A percentile compares a stretch with the other conserved stretches of the same genome.
These are phyloP conservation scores for Myioborus melanocephalus DNA, from an alignment of 2,797 vertebrate genomes.

Conservation along the genomic window DNA sequence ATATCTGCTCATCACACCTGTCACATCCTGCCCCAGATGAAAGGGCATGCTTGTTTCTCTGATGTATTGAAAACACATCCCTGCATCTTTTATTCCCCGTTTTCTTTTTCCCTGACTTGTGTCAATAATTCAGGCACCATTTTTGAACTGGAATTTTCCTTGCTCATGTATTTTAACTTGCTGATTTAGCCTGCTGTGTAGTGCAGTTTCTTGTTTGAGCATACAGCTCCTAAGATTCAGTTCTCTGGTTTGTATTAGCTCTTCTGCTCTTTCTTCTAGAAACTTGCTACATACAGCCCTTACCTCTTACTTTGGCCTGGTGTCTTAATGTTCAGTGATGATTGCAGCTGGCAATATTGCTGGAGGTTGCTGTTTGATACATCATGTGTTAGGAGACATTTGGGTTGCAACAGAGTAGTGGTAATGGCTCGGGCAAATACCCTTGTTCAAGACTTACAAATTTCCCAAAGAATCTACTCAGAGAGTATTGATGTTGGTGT, in stretches of 20 bases:
- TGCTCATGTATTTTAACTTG: not conserved
- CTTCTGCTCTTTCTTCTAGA: not conserved
- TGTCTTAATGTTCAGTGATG: not conserved
- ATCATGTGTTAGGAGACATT: not conserved
- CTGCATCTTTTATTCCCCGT: not conserved
- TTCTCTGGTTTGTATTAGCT: not conserved
- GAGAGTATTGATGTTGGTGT: not conserved
- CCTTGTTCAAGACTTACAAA: not conserved
- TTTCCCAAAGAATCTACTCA: not conserved
- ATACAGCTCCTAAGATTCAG: rapidly evolving
- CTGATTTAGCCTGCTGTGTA: not conserved
- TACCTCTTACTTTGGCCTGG: not conserved
- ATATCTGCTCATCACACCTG: not conserved
- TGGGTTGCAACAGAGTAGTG: not conserved
- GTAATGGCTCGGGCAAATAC: not conserved
- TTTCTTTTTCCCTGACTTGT: not conserved
- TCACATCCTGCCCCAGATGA: not conserved
- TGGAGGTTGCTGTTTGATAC: not conserved
- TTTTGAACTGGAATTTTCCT: not conserved
- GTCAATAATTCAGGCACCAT: not conserved
- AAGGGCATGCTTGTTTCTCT: not conserved
- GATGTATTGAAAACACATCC: not conserved
- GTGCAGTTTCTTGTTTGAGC: not conserved
- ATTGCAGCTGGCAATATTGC: not conserved
- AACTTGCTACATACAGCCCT: not conserved